Percentiles rank a stretch among this genome's conserved stretches.
Conservation (phyloP, 2,797 vertebrate genomes). For the Loriculus beryllinus region DNA sequence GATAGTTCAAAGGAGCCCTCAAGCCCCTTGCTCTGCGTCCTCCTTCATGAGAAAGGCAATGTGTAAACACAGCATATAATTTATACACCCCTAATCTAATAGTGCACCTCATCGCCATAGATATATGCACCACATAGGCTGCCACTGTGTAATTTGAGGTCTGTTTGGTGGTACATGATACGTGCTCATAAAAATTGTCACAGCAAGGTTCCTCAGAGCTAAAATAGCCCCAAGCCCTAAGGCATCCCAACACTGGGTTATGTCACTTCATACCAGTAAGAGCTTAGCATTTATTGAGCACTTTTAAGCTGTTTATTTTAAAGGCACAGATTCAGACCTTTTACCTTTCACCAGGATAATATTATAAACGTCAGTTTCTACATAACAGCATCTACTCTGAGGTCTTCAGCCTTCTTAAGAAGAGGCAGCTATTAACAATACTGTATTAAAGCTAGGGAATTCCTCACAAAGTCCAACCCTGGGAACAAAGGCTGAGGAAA, state of each 20-base stretch:
- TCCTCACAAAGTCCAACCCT: not conserved
- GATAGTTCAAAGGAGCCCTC: not conserved
- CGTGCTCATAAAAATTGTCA: not conserved
- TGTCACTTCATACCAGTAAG: slow-evolving; percentile 1
- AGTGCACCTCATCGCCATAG: not conserved
- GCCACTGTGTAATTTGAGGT: not conserved
- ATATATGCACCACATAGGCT: not conserved
- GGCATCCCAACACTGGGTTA: not conserved
- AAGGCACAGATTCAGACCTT: not conserved
- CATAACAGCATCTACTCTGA: not conserved
- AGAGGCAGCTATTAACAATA: not conserved
- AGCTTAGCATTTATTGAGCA: not conserved
- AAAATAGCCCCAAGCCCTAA: not conserved
- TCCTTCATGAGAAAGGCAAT: not conserved
- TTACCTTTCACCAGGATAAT: not conserved
- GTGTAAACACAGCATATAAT: not conserved
- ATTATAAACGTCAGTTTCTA: not conserved
- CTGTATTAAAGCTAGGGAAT: not conserved
- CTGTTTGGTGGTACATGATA: not conserved
- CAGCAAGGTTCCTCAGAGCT: not conserved
- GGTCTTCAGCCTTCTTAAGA: not conserved
- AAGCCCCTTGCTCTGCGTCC: not conserved
- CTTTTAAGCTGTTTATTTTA: not conserved
- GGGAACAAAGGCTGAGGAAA: slow-evolving; percentile 16
- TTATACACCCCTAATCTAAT: not conserved